Percentiles rank a stretch among this genome's conserved stretches.
phyloP scores from a whole-genome alignment of 30 jellyfish, hydroid and myxozoan species.

The Hydractinia echinata region DNA sequence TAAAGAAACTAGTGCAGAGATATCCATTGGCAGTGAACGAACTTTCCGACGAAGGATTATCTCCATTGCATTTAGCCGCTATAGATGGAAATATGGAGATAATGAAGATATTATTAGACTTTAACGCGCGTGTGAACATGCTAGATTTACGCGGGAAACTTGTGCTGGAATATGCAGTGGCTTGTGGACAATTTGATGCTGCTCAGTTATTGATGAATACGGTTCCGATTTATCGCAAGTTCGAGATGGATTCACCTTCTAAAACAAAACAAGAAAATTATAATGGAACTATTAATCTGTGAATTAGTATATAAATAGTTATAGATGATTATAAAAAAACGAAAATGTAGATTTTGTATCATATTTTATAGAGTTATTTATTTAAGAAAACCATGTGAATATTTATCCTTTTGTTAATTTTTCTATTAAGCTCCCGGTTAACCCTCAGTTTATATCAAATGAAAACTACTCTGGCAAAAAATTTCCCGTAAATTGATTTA shows the following conservation, averaged over 20 bases:
- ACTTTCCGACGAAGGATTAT: conserved; percentile 21
- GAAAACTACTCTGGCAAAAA: no score
- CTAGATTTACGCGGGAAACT: not conserved
- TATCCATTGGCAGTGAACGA: conserved; percentile 1
- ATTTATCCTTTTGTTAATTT: no score
- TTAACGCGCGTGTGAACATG: not conserved
- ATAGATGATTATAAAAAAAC: no score
- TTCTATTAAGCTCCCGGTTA: no score
- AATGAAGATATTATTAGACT: not conserved
- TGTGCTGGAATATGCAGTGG: conserved; percentile 11
- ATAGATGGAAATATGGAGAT: conserved; percentile 18
- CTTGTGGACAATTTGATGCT: conserved; percentile 10
- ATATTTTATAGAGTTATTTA: no score
- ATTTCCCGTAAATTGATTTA: no score
- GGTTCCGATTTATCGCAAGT: conserved; percentile 5
- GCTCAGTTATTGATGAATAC: conserved; percentile 1
- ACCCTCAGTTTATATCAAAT: no score
- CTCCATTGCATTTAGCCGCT: conserved; percentile 16
- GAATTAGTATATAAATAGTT: no score
- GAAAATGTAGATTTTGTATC: no score
- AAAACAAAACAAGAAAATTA: not conserved
- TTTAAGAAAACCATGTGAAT: no score
- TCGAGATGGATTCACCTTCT: conserved; percentile 10
- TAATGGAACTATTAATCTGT: no score
- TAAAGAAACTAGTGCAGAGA: not conserved